phyloP scores from a whole-genome alignment of 2,113 vertebrate genomes.

The Beaufortia kweichowensis region DNA sequence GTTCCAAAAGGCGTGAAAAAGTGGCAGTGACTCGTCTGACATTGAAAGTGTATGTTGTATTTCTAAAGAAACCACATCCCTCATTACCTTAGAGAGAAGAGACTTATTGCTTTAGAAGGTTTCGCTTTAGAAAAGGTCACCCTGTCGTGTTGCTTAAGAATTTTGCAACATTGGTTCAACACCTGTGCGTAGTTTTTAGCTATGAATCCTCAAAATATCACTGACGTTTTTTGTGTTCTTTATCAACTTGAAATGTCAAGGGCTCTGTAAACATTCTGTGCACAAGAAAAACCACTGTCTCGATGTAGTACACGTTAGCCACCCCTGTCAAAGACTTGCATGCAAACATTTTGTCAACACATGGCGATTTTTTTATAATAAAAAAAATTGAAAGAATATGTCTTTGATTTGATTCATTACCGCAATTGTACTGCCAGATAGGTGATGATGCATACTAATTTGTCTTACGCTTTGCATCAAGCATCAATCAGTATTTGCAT shows the following conservation, averaged over 20 bases:
- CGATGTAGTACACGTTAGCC: background rate
- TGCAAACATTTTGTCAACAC: too few species aligned
- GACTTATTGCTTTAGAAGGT: conserved; percentile 4
- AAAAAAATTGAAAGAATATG: too few species aligned
- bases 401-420: too few species aligned
- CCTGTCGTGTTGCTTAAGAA: conserved; percentile 18
- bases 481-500: too few species aligned
- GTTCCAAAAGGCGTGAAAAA: background rate
- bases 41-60: background rate
- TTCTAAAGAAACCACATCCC: background rate
- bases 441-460: too few species aligned
- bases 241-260: conserved; percentile 32
- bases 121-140: conserved; percentile 32
- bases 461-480: too few species aligned
- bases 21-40: background rate
- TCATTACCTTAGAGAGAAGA: conserved; percentile 22
- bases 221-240: conserved; percentile 33
- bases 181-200: background rate
- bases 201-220: conserved; percentile 12
- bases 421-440: too few species aligned
- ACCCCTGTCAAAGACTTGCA: background rate
- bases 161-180: conserved; percentile 7
- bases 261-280: background rate
- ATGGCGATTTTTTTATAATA: too few species aligned
- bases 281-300: background rate